A percentile compares a stretch with the other conserved stretches of the same genome.
phyloP scores from a whole-genome alignment of 2,888 invertebrate genomes.

The Harpagoxenus sublaevis region DNA sequence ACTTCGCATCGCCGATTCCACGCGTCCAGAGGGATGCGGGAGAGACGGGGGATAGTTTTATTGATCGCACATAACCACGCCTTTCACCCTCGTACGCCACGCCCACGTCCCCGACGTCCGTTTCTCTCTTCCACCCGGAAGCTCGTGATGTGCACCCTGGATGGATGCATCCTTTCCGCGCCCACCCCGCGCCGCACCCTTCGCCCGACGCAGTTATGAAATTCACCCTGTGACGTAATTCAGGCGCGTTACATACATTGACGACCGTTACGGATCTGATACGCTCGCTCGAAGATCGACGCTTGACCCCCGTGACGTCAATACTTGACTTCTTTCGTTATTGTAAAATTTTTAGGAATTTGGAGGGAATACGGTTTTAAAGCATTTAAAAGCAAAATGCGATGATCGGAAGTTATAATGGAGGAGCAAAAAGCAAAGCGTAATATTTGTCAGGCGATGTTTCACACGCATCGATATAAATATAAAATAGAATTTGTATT shows the following conservation, averaged over 20 bases:
- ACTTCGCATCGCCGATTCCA: constrained; percentile 3
- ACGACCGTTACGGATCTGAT: neutral
- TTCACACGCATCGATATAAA: neutral
- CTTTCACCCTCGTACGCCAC: constrained; percentile 81
- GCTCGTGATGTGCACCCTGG: constrained; percentile 62
- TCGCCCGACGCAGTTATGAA: constrained; percentile 47
- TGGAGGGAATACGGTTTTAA: neutral
- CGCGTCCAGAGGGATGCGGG: constrained; percentile 12
- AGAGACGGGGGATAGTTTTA: constrained; percentile 79
- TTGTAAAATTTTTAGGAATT: neutral
- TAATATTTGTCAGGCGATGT: neutral
- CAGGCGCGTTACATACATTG: constrained; percentile 7
- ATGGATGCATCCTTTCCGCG: constrained; percentile 47
- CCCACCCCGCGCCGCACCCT: constrained; percentile 49
- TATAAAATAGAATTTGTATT: neutral
- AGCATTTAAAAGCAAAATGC: neutral
- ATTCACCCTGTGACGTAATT: constrained; percentile 53
- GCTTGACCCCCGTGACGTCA: neutral
- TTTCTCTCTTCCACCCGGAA: constrained; percentile 48
- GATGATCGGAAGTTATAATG: neutral
- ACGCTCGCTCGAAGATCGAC: neutral
- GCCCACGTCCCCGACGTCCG: constrained; percentile 71
- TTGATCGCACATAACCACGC: constrained; percentile 84
- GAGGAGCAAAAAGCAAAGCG: neutral
- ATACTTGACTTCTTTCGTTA: neutral